Conservation (phyloP, 2,888 invertebrate genomes). For the Parapristionchus giblindavisi region DNA sequence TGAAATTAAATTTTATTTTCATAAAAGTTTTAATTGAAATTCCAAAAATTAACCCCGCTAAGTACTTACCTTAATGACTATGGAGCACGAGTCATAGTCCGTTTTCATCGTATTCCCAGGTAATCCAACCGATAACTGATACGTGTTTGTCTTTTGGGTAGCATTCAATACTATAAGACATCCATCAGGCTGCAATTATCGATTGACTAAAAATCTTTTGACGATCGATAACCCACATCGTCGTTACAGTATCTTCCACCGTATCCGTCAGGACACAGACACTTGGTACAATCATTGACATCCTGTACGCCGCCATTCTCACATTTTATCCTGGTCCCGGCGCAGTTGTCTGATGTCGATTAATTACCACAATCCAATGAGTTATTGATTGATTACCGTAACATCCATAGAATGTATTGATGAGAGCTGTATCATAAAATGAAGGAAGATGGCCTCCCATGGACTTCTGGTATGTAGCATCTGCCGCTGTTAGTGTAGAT, state of each 20-base stretch:
- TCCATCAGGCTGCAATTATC: conserved; percentile 20
- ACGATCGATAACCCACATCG: background rate
- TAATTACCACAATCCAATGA: too few relatives aligned
- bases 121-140: conserved; percentile 1
- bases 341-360: background rate
- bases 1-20: background rate
- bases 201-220: too few relatives aligned
- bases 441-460: conserved; percentile 25
- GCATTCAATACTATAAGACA: conserved; percentile 14
- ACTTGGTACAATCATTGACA: conserved; percentile 13
- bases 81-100: conserved; percentile 4
- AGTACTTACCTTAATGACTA: background rate
- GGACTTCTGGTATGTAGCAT: conserved; percentile 4
- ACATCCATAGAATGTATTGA: conserved; percentile 17
- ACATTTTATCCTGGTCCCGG: background rate
- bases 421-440: conserved; percentile 13
- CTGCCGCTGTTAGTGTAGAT: background rate
- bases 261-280: conserved; percentile 23
- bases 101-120: conserved; percentile 8
- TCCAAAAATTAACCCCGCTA: too few relatives aligned
- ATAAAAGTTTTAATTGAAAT: background rate
- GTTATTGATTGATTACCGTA: too few relatives aligned
- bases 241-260: conserved; percentile 18
- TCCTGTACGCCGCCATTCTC: conserved; percentile 22
- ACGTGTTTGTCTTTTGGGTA: background rate